phyloP scores from a whole-genome alignment of 2,888 invertebrate species.

The Drosophila koepferae region DNA sequence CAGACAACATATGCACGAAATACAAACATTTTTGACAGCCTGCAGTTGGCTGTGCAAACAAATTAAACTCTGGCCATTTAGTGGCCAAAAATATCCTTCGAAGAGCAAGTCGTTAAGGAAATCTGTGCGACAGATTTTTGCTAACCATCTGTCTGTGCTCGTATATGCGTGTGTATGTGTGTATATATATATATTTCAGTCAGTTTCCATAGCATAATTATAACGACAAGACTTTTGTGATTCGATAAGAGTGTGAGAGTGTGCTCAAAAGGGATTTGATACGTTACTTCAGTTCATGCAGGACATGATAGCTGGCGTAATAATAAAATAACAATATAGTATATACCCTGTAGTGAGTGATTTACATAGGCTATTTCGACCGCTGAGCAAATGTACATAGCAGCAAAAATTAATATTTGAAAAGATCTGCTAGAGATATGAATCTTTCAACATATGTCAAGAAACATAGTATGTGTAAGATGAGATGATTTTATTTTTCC shows the following conservation, averaged over 20 bases:
- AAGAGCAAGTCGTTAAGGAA: constrained; percentile 69
- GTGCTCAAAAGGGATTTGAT: constrained; percentile 5
- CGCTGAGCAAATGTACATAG: no score
- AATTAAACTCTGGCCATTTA: constrained; percentile 62
- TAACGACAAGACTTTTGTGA: constrained; percentile 55
- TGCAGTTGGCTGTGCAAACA: constrained; percentile 59
- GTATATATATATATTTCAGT: background rate
- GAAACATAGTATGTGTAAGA: no score
- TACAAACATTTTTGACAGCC: constrained; percentile 29
- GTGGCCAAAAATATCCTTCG: constrained; percentile 32
- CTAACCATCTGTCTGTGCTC: constrained; percentile 18
- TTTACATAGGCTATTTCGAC: background rate
- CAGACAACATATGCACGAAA: constrained; percentile 64
- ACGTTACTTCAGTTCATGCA: background rate
- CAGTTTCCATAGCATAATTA: constrained; percentile 55
- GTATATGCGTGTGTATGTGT: background rate
- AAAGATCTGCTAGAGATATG: background rate
- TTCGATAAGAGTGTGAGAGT: constrained; percentile 14
- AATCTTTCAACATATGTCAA: background rate
- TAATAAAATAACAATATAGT: constrained; percentile 2
- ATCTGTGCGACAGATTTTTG: constrained; percentile 60
- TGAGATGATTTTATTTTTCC: no score
- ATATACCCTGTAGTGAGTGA: background rate
- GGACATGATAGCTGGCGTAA: background rate
- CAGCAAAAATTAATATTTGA: no score